These are phyloP conservation scores for Neoscelio sp. DNA, from an alignment of 2,888 invertebrate genomes.

Conservation along the genomic window DNA sequence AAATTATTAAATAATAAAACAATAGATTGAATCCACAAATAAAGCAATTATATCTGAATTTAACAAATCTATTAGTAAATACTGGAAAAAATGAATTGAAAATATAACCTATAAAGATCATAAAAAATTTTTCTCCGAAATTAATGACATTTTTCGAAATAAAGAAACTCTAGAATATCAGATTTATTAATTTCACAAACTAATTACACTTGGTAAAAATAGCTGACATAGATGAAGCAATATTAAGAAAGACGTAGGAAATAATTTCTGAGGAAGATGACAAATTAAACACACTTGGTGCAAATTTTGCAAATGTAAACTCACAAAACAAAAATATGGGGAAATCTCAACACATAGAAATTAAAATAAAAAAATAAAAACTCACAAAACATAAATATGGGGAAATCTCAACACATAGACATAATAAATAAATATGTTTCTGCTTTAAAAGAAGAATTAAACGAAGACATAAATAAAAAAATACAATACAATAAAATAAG, in stretches of 20 bases:
- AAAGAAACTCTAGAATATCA: no score
- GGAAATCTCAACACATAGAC: constrained; percentile 1
- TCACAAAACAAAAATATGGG: constrained; percentile 22
- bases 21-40: background rate
- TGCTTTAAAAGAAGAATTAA: constrained; percentile 7
- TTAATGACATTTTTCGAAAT: constrained; percentile 35
- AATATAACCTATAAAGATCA: constrained; percentile 10
- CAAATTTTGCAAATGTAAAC: constrained; percentile 36
- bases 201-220: background rate
- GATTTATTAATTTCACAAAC: no score
- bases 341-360: background rate
- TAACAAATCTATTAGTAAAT: constrained; percentile 14
- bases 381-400: constrained; percentile 14
- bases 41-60: constrained; percentile 20
- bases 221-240: background rate
- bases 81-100: constrained; percentile 21
- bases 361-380: no score
- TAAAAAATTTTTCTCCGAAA: constrained; percentile 26
- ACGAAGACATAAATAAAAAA: constrained; percentile 13
- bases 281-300: constrained; percentile 28
- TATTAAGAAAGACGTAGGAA: background rate
- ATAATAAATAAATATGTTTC: background rate
- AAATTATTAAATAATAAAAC: constrained; percentile 3
- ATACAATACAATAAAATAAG: no score
- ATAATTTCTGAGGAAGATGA: constrained; percentile 6